These are phyloP conservation scores for Aurelia coerulea DNA, from an alignment of 30 jellyfish, hydroid and myxozoan species.

Conservation along the genomic window DNA sequence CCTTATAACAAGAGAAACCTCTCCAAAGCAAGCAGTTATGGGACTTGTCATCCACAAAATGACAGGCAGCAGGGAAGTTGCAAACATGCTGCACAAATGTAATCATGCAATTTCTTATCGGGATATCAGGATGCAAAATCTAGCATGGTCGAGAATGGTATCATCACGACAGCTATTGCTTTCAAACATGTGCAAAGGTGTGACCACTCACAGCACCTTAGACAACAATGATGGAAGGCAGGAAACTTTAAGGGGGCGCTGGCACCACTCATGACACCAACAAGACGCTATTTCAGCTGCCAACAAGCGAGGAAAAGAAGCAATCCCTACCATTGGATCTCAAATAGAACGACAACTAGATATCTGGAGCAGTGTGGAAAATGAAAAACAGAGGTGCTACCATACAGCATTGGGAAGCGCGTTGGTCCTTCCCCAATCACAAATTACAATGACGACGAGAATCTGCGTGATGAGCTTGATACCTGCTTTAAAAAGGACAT, in stretches of 20 bases:
- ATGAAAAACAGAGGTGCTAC: neutral
- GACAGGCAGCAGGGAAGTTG: slow-evolving; percentile 37
- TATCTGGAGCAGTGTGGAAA: slow-evolving; percentile 5
- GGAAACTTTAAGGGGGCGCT: slow-evolving; percentile 46
- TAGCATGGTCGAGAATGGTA: slow-evolving; percentile 51
- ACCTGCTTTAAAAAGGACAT: slow-evolving; percentile 33
- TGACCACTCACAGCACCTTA: slow-evolving; percentile 29
- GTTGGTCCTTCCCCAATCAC: slow-evolving; percentile 5
- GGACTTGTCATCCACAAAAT: slow-evolving; percentile 23
- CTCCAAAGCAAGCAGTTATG: slow-evolving; percentile 44
- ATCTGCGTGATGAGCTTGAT: slow-evolving; percentile 12
- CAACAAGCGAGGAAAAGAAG: neutral
- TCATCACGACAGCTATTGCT: neutral
- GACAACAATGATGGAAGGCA: slow-evolving; percentile 61
- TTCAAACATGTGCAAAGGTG: slow-evolving; percentile 39
- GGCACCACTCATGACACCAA: slow-evolving; percentile 64
- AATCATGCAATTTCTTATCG: slow-evolving; percentile 39
- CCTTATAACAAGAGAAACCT: slow-evolving; percentile 7
- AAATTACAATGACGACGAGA: neutral
- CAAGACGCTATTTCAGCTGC: slow-evolving; percentile 60
- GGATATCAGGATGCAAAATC: slow-evolving; percentile 37
- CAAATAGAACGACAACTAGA: neutral
- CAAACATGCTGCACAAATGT: slow-evolving; percentile 33
- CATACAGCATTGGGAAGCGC: slow-evolving; percentile 43
- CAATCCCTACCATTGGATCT: no score